Percentiles rank a stretch among this genome's conserved stretches.
Evolutionary conservation across 2,888 invertebrate species (phyloP).

Genomic region (Leucoma salicis): DNA sequence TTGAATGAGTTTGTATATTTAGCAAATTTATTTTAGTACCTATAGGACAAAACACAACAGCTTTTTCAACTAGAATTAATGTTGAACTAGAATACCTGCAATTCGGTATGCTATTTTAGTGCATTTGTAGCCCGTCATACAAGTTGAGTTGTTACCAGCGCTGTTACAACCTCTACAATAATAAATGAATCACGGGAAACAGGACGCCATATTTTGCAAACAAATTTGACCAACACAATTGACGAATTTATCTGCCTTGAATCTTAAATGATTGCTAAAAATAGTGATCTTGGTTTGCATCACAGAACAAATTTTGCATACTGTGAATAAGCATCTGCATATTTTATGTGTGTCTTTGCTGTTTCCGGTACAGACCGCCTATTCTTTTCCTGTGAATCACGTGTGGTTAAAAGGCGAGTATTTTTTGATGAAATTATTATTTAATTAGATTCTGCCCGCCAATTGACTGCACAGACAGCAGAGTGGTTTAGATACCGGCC

Average conservation of each 20-base stretch:
- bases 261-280: slow-evolving; percentile 22
- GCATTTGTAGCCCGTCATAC: slow-evolving; percentile 17
- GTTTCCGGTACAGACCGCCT: slow-evolving; percentile 5
- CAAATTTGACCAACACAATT: slow-evolving; percentile 24
- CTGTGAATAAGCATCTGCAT: slow-evolving; percentile 11
- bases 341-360: slow-evolving; percentile 5
- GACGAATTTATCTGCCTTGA: slow-evolving; percentile 20
- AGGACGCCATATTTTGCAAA: slow-evolving; percentile 19
- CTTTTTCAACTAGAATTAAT: no score
- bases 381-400: slow-evolving; percentile 2
- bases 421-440: no score
- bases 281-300: slow-evolving; percentile 6
- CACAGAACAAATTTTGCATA: no score
- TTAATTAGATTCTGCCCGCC: no score
- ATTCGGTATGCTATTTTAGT: slow-evolving; percentile 31
- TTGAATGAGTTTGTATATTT: no score
- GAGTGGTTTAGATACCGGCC: no score
- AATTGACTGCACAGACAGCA: no score
- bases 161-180: slow-evolving; percentile 33
- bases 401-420: background rate
- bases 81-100: no score
- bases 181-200: slow-evolving; percentile 33
- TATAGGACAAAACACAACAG: no score
- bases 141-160: slow-evolving; percentile 30
- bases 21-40: no score